Evolutionary conservation across 1,140 invertebrate genomes (phyloP).

Genomic region (Tetraneura akinire): DNA sequence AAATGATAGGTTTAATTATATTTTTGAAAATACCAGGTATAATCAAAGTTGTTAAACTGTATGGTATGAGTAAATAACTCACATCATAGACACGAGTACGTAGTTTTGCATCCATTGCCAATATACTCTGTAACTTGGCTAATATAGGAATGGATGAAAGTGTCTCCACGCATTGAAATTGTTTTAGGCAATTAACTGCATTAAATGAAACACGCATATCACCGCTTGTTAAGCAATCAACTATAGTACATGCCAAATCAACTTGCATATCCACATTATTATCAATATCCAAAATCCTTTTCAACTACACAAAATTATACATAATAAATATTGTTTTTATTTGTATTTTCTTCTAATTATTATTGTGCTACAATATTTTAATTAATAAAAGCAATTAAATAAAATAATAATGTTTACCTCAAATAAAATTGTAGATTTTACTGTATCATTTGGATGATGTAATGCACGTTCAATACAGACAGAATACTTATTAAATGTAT

Average conservation of each 20-base stretch:
- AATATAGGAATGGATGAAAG: constrained; percentile 4
- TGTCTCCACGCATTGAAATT: constrained; percentile 21
- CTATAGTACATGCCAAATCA: constrained; percentile 30
- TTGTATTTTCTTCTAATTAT: no score
- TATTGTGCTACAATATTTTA: background rate
- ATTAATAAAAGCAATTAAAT: background rate
- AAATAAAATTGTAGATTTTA: constrained; percentile 41
- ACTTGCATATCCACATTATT: constrained; percentile 31
- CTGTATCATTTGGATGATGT: constrained; percentile 41
- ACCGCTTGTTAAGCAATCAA: constrained; percentile 19
- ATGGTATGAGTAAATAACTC: constrained; percentile 18
- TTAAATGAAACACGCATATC: constrained; percentile 23
- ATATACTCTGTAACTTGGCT: background rate
- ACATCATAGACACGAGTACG: constrained; percentile 36
- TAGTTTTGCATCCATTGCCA: constrained; percentile 22
- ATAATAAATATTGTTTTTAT: background rate
- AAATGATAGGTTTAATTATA: background rate
- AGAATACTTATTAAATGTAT: constrained; percentile 38
- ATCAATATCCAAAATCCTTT: constrained; percentile 7
- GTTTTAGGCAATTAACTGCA: constrained; percentile 44
- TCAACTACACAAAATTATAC: constrained; percentile 9
- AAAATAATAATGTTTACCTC: constrained; percentile 20
- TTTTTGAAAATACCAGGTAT: background rate
- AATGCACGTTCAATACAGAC: constrained; percentile 38
- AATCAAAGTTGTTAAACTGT: background rate